phyloP scores from a whole-genome alignment of 1,140 invertebrate species.

The Manduca sexta region DNA sequence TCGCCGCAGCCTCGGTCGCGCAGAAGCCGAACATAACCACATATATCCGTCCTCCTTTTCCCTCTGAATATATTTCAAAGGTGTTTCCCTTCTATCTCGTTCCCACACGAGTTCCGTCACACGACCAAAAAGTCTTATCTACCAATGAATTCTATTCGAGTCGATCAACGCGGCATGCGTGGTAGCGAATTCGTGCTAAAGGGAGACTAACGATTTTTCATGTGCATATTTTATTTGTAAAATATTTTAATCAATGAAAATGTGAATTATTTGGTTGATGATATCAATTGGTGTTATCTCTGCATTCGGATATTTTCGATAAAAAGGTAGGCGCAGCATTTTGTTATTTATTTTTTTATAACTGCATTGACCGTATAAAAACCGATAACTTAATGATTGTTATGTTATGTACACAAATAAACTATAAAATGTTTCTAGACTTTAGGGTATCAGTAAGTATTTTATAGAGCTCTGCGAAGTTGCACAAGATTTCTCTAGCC shows the following conservation, averaged over 20 bases:
- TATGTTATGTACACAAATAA: no score
- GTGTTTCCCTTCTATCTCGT: constrained; percentile 2
- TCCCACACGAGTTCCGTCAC: not conserved
- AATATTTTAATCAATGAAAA: constrained; percentile 30
- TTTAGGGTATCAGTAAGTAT: no score
- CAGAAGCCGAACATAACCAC: not conserved
- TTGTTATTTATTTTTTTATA: no score
- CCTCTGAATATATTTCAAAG: not conserved
- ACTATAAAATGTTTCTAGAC: no score
- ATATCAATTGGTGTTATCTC: constrained; percentile 4
- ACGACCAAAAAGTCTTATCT: constrained; percentile 17
- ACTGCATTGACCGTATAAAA: no score
- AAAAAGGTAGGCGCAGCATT: not conserved
- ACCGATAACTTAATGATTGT: no score
- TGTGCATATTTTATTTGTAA: constrained; percentile 6
- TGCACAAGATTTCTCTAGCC: no score
- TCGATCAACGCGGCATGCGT: constrained; percentile 21
- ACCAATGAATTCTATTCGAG: constrained; percentile 17
- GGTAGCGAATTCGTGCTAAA: constrained; percentile 1
- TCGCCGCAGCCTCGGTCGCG: not conserved
- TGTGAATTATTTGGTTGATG: constrained; percentile 22
- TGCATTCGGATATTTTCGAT: constrained; percentile 6
- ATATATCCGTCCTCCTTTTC: constrained; percentile 1
- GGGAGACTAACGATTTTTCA: not conserved
- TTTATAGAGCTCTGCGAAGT: no score